These are phyloP conservation scores for Darevskia nairensis DNA, from an alignment of 2,797 vertebrate species.

Conservation along the genomic window DNA sequence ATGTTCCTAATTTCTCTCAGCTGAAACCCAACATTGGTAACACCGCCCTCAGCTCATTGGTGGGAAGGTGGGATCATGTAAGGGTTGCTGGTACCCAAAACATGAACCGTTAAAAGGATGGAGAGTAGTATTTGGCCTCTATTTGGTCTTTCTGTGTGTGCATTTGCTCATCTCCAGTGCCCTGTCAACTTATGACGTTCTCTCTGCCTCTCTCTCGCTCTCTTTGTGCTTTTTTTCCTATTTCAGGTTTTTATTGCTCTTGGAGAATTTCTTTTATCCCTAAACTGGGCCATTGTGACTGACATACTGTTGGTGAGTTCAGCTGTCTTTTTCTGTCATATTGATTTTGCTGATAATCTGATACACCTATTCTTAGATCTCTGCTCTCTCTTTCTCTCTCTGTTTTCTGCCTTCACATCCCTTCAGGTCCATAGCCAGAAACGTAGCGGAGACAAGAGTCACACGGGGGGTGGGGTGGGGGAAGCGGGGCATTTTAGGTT, in stretches of 20 bases:
- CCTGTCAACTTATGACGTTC: too few species aligned
- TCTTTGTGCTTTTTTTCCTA: slow-evolving; percentile 33
- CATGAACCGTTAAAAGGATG: neutral
- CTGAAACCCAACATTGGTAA: too few species aligned
- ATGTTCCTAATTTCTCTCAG: too few species aligned
- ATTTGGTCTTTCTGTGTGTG: neutral
- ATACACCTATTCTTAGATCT: slow-evolving; percentile 15
- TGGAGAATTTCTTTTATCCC: slow-evolving; percentile 85
- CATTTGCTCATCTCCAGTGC: neutral
- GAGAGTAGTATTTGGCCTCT: neutral
- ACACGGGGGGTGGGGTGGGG: fast-evolving
- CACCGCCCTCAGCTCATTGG: too few species aligned
- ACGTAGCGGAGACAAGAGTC: neutral
- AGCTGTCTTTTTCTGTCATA: neutral
- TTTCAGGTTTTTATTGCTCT: slow-evolving; percentile 86
- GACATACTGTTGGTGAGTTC: slow-evolving; percentile 91
- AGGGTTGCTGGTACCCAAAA: neutral
- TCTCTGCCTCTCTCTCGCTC: slow-evolving; percentile 16
- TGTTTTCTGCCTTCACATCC: neutral
- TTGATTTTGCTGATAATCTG: neutral
- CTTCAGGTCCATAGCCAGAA: neutral
- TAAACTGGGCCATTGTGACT: slow-evolving; percentile 91
- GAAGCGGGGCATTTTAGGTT: neutral
- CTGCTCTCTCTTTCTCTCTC: neutral
- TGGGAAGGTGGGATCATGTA: too few species aligned